phyloP scores from a whole-genome alignment of 2,797 vertebrate genomes.

The Gorsachius magnificus region DNA sequence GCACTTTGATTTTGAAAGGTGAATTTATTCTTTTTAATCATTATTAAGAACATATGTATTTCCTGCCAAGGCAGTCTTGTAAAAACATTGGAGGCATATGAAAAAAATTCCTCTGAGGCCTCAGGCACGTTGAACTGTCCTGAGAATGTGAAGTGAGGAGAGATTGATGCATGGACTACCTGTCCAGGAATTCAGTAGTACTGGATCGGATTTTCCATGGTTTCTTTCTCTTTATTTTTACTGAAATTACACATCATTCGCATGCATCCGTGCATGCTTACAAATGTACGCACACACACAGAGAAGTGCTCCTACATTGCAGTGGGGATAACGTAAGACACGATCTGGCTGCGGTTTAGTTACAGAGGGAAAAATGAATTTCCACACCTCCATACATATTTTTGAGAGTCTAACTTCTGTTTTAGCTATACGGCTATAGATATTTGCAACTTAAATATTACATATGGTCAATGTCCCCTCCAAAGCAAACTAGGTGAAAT shows the following conservation, averaged over 20 bases:
- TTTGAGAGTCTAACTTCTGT: not conserved
- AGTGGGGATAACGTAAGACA: not conserved
- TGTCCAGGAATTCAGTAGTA: constrained; percentile 53
- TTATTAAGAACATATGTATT: constrained; percentile 63
- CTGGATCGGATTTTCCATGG: constrained; percentile 51
- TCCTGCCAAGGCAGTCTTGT: constrained; percentile 31
- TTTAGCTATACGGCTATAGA: not conserved
- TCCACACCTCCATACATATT: not conserved
- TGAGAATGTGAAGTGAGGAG: constrained; percentile 51
- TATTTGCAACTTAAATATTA: constrained; percentile 12
- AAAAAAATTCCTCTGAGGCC: constrained; percentile 60
- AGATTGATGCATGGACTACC: constrained; percentile 62
- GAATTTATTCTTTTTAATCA: constrained; percentile 59
- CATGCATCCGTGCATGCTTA: not conserved
- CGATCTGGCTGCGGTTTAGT: not conserved
- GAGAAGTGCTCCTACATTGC: not conserved
- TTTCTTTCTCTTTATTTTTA: constrained; percentile 11
- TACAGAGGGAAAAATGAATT: not conserved
- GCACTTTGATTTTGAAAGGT: constrained; percentile 55
- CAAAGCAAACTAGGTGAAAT: constrained; percentile 42
- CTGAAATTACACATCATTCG: not conserved
- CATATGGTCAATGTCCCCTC: not conserved
- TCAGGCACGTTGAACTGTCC: constrained; percentile 48
- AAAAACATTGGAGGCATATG: constrained; percentile 59
- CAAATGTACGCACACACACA: not conserved